phyloP scores from a whole-genome alignment of 2,797 vertebrate genomes.

The Cyclopterus lumpus region DNA sequence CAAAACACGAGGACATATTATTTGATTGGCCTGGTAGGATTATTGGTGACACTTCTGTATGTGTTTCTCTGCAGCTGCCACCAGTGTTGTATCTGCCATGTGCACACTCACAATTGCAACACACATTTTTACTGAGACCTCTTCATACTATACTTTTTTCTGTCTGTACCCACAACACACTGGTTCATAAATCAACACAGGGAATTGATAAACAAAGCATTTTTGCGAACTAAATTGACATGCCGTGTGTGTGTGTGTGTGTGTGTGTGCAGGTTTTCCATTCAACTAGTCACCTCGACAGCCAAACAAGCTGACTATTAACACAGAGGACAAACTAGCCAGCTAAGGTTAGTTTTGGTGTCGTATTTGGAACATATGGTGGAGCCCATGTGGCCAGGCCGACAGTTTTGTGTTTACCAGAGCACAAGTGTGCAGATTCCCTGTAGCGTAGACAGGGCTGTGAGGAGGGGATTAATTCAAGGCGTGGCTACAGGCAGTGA shows the following conservation, averaged over 20 bases:
- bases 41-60: neutral
- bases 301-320: slow-evolving; percentile 32
- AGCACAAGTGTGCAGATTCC: slow-evolving; percentile 29
- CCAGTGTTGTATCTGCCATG: slow-evolving; percentile 19
- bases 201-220: slow-evolving; percentile 59
- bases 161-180: slow-evolving; percentile 60
- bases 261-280: slow-evolving; percentile 21
- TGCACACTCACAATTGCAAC: slow-evolving; percentile 22
- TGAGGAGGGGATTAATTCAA: slow-evolving; percentile 76
- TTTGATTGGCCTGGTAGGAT: neutral
- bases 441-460: slow-evolving; percentile 39
- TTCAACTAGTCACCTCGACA: slow-evolving; percentile 6
- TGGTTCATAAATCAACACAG: slow-evolving; percentile 62
- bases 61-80: slow-evolving; percentile 12
- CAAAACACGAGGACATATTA: neutral
- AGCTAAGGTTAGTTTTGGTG: slow-evolving; percentile 17
- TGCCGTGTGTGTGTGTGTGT: neutral
- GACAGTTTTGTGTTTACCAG: slow-evolving; percentile 33
- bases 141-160: slow-evolving; percentile 60
- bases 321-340: slow-evolving; percentile 20
- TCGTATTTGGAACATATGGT: slow-evolving; percentile 40
- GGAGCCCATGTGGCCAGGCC: slow-evolving; percentile 35
- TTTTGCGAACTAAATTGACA: too few species aligned
- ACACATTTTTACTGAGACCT: slow-evolving; percentile 42
- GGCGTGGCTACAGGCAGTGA: slow-evolving; percentile 75